Base-by-base conservation (phyloP, 2,797 vertebrate species). In the Scleropages formosus region DNA sequence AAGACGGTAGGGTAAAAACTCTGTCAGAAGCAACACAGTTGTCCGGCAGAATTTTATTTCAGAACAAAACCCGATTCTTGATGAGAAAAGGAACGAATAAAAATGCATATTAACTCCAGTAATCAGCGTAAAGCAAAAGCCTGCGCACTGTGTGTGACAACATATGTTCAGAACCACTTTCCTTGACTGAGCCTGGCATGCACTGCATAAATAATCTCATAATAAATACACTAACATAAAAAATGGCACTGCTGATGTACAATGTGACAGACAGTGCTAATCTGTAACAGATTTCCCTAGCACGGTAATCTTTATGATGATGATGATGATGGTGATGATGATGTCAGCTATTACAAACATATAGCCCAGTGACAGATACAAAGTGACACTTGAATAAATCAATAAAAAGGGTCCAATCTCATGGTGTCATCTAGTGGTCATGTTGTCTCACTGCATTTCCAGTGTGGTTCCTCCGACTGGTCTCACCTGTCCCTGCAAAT, bases 391-490 rank as follows among this genome's bases (percentile, higher is more conserved):
- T 88, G 81, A 82, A 84, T 85, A 88, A 91, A 87, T 85, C 85
- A 82, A 78, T 85, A 86, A 82, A 90, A 90, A 80, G 92, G 89
- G 84, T 90, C 91, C 90, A 94, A 95, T 96, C 93, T 94, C 92
- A 90, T 92, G 92, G 95, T 97, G 96, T 95, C 96, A 96, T 95
- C 96, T 97, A 97, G 96, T 98, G 96, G 96, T 79, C 90, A 82
- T 73, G 87, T 81, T 87, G 85, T 87, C 87, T 88, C 92, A 97
- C 93, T 97, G 90, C 96, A 96, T 85, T 91, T 89, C 85, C 75
- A 59, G 77, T 61, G 62, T 56, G 3, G 3, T 24, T 71, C 22
- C 20, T 15, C 12, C 60, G 27, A 44, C 62, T 72, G 62, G 26
- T 59, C 51, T 47, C 15, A 3, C 47, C 59, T 51, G 39, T 39